Evolutionary conservation across 37 sponge, comb jelly and placozoan genomes (phyloP), one percentile per base, ranked within the genome.

Genomic region (Agelas oroides): DNA sequence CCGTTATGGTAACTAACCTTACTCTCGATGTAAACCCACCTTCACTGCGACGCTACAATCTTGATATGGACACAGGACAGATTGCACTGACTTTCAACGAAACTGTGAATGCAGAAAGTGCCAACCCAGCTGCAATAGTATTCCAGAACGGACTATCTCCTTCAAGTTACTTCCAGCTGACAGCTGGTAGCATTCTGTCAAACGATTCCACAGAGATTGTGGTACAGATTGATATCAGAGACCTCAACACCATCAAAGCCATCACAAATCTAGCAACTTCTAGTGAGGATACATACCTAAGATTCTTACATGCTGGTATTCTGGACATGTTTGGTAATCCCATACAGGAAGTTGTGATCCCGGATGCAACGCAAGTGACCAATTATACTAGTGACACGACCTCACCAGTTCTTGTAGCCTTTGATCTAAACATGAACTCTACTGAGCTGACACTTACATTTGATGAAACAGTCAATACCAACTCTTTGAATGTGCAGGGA

Each of bases 381-480:
- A 58, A 80, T 19, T 93, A 71, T 53, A 94, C 78, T 38, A 66
- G 70, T 34, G 97, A 96, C 61, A 64, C 24, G 5, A 91, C 92
- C 0, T 31, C 83, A 19, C 97, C 97, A 19, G 37, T 41, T 14
- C 71, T 96, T 5, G 58, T 91, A 0, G 18, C 79, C 0, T 96
- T 93, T 78, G 81, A 84, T 54, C 73, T 96, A 33, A 82, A 96
- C 64, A 59, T 96, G 69, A 82, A 84, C 65, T 25, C 73, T 11
- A 65, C 71, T 27, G 73, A 72, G 46, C 79, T 96, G 18, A 70
- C 78, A 28, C 81, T 96, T 57, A 63, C 65, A 24, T 96, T 93
- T 79, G 92, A 90, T 76, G 97, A 96, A 53, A 94, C 97, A 30
- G 86, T 96, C 53, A 88, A 94, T 58, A 84, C 87, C 0, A 80